Conservation (phyloP, 2,888 invertebrate genomes). For the Tinea pellionella region DNA sequence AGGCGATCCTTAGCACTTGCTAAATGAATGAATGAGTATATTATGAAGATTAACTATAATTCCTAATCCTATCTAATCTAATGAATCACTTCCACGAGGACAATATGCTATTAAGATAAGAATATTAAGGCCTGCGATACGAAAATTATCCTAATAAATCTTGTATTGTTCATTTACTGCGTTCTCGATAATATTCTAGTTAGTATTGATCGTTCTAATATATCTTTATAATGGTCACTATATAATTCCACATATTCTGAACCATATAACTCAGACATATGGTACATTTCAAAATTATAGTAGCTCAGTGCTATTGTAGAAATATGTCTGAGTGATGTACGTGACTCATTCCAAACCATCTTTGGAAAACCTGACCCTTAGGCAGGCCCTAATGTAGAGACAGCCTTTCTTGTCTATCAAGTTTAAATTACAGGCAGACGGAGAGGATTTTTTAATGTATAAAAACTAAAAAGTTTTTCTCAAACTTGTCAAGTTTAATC, state of each 20-base stretch:
- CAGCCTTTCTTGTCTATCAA: neutral
- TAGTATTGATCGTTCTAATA: neutral
- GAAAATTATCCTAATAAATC: neutral
- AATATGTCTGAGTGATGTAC: neutral
- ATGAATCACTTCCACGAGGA: neutral
- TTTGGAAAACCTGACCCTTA: slow-evolving; percentile 3
- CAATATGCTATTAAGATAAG: neutral
- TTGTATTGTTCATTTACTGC: neutral
- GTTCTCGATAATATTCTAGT: too few relatives aligned
- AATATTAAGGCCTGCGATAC: neutral
- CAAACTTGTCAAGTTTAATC: neutral
- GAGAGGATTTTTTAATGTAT: neutral
- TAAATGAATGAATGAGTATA: neutral
- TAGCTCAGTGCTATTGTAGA: neutral
- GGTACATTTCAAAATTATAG: too few relatives aligned
- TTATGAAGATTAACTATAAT: neutral
- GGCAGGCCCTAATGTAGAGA: neutral
- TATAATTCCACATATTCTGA: neutral
- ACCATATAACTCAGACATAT: too few relatives aligned
- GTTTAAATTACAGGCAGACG: neutral
- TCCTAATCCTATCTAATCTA: neutral
- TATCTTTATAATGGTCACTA: neutral
- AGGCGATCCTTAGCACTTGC: neutral
- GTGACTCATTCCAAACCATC: neutral
- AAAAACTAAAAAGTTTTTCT: neutral